Percentiles rank a stretch among this genome's conserved stretches.
phyloP scores from a whole-genome alignment of 2,113 vertebrate species.

The Megatriorchis doriae region DNA sequence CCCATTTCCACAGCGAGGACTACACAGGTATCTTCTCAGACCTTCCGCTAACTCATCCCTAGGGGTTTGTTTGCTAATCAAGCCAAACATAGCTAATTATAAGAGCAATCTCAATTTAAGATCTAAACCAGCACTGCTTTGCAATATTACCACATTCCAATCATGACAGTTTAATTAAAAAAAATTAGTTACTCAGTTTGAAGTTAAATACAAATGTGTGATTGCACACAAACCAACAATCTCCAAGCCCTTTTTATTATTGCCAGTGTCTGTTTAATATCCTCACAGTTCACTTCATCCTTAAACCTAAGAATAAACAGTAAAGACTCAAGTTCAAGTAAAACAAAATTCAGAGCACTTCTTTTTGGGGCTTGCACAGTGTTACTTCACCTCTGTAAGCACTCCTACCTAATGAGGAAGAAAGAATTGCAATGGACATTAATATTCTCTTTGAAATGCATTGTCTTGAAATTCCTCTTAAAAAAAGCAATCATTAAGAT shows the following conservation, averaged over 20 bases:
- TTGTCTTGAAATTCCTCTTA: not conserved
- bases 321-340: not conserved
- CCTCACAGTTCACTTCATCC: not conserved
- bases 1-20: not conserved
- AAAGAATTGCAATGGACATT: not conserved
- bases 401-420: not conserved
- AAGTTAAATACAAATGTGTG: not conserved
- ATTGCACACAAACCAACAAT: not conserved
- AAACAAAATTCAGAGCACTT: not conserved
- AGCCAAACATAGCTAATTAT: not conserved
- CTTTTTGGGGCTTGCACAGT: not conserved
- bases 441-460: not conserved
- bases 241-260: not conserved
- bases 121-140: not conserved
- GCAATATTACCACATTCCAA: not conserved
- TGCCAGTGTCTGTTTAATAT: not conserved
- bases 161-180: not conserved
- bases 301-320: not conserved
- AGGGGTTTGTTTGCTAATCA: not conserved
- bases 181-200: not conserved
- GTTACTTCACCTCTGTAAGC: not conserved
- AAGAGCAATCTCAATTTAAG: not conserved
- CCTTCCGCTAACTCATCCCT: not conserved
- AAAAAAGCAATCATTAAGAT: not conserved
- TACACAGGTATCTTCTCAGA: not conserved